Percentiles rank a stretch among this genome's conserved stretches.
Evolutionary conservation across 2,888 invertebrate species (phyloP).

Genomic region (Cosmopolites sordidus): DNA sequence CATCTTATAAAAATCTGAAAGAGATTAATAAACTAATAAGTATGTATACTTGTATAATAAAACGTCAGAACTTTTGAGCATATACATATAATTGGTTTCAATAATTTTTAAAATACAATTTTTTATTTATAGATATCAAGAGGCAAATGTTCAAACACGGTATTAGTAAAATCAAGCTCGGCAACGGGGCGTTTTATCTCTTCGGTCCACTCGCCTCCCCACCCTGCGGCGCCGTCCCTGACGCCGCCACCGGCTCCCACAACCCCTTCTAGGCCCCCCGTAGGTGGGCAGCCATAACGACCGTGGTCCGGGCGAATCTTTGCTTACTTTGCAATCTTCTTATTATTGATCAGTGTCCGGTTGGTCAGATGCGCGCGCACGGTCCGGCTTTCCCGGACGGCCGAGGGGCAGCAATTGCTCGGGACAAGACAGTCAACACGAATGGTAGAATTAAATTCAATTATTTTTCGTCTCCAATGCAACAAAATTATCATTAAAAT

Average conservation of each 20-base stretch:
- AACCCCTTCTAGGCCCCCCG: slow-evolving; percentile 8
- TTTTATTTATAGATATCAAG: too few relatives aligned
- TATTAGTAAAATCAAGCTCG: too few relatives aligned
- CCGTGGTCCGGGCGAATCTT: slow-evolving; percentile 37
- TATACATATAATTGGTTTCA: too few relatives aligned
- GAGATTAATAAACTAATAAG: too few relatives aligned
- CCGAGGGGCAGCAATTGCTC: slow-evolving; percentile 19
- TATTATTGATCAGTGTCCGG: slow-evolving; percentile 53
- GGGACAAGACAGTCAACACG: slow-evolving; percentile 12
- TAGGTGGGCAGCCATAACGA: slow-evolving; percentile 29
- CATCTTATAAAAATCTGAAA: too few relatives aligned
- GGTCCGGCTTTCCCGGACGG: slow-evolving; percentile 35
- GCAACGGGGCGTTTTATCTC: slow-evolving; percentile 19
- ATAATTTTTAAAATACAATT: too few relatives aligned
- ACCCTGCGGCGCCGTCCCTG: slow-evolving; percentile 3
- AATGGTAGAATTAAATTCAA: too few relatives aligned
- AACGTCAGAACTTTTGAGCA: too few relatives aligned
- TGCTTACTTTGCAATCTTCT: slow-evolving; percentile 53
- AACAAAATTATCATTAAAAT: too few relatives aligned
- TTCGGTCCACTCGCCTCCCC: slow-evolving; percentile 22
- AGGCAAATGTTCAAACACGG: too few relatives aligned
- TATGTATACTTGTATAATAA: too few relatives aligned
- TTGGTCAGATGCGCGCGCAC: slow-evolving; percentile 50
- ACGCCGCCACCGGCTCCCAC: slow-evolving; percentile 9
- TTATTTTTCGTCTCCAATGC: too few relatives aligned